These are phyloP conservation scores for Paragorgia papillata DNA, from an alignment of 92 coral and sea anemone genomes.

Conservation along the genomic window DNA sequence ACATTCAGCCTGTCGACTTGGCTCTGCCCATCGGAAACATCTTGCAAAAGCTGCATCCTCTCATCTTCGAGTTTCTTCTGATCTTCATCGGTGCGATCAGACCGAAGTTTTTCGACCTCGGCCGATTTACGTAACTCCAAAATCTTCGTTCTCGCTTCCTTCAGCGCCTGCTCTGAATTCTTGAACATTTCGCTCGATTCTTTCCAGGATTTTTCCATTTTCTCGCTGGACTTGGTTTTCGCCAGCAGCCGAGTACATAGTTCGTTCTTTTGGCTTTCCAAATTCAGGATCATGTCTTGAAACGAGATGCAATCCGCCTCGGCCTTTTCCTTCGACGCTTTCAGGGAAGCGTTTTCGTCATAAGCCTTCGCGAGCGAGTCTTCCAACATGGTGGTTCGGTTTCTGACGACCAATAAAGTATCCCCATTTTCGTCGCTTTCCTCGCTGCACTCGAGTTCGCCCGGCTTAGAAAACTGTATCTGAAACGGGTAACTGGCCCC, in stretches of 20 bases:
- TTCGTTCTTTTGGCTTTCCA: slow-evolving; percentile 22
- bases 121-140: slow-evolving; percentile 9
- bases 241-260: background rate
- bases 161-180: background rate
- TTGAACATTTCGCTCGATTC: background rate
- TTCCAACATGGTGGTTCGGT: slow-evolving; percentile 85
- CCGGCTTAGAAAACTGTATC: slow-evolving; percentile 70
- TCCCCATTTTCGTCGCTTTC: slow-evolving; percentile 84
- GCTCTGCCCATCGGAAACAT: slow-evolving; percentile 48
- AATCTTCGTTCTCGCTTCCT: background rate
- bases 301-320: slow-evolving; percentile 48
- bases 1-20: slow-evolving; percentile 65
- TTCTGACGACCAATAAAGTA: slow-evolving; percentile 78
- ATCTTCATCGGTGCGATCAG: slow-evolving; percentile 14
- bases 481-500: slow-evolving; percentile 99
- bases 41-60: slow-evolving; percentile 5
- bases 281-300: slow-evolving; percentile 16
- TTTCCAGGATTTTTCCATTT: slow-evolving; percentile 31
- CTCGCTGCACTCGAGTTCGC: slow-evolving; percentile 86
- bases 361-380: slow-evolving; percentile 85
- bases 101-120: slow-evolving; percentile 12
- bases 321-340: slow-evolving; percentile 74
- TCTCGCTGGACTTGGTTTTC: slow-evolving; percentile 55
- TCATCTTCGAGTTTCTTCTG: slow-evolving; percentile 39
- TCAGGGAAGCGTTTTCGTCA: slow-evolving; percentile 76